These are phyloP conservation scores for Stenolophus ochropezus DNA, from an alignment of 2,888 invertebrate genomes.

Conservation along the genomic window DNA sequence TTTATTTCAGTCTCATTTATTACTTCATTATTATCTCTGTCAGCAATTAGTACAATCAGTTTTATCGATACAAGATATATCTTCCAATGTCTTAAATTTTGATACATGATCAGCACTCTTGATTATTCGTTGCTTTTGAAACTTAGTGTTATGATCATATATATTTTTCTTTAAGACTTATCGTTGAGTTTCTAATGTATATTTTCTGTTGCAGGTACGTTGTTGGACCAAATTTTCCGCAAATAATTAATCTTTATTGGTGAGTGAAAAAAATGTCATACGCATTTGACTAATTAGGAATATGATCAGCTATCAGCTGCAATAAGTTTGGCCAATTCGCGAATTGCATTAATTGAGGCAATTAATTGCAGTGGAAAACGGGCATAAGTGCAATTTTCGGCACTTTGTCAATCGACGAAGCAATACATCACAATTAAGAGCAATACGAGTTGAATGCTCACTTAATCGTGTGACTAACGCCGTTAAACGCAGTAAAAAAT, in stretches of 20 bases:
- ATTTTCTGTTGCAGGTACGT: slow-evolving; percentile 39
- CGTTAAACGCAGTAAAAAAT: slow-evolving; percentile 23
- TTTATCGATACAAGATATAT: too few relatives aligned
- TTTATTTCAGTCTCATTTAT: too few relatives aligned
- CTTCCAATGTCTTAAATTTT: too few relatives aligned
- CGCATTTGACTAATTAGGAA: too few relatives aligned
- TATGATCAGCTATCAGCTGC: slow-evolving; percentile 1
- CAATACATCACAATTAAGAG: slow-evolving; percentile 30
- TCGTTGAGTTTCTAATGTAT: neutral
- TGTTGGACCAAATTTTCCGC: neutral
- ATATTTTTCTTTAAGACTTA: too few relatives aligned
- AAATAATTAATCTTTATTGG: neutral
- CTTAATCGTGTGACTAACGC: slow-evolving; percentile 21
- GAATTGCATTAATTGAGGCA: slow-evolving; percentile 21
- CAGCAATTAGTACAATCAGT: too few relatives aligned
- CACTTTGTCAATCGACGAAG: neutral
- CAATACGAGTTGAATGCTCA: slow-evolving; percentile 18
- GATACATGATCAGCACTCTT: too few relatives aligned
- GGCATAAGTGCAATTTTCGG: slow-evolving; percentile 28
- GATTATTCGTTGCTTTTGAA: too few relatives aligned
- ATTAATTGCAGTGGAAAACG: slow-evolving; percentile 1
- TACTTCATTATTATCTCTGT: too few relatives aligned
- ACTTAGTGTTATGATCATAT: too few relatives aligned
- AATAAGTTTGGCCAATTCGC: slow-evolving; percentile 4
- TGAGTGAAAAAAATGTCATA: neutral